Evolutionary conservation across 2,888 invertebrate species (phyloP).

Genomic region (Tipula lateralis): DNA sequence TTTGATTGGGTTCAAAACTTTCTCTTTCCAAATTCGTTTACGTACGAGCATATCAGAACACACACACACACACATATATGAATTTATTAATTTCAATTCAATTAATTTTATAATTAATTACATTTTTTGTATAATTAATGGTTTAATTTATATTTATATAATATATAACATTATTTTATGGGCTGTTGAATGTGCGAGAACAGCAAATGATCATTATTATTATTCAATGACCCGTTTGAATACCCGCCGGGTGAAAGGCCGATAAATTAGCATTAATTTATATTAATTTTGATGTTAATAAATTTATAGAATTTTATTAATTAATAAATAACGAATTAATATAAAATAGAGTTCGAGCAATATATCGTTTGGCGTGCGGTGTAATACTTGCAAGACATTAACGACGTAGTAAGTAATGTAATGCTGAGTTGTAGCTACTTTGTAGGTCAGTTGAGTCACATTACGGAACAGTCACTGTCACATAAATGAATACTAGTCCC

Average conservation of each 20-base stretch:
- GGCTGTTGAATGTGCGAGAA: not conserved
- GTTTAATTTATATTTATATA: not conserved
- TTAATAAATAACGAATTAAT: not conserved
- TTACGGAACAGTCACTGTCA: too few relatives aligned
- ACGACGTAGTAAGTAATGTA: too few relatives aligned
- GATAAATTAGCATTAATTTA: constrained; percentile 13
- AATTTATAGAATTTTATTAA: not conserved
- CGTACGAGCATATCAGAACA: too few relatives aligned
- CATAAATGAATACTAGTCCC: too few relatives aligned
- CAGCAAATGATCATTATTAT: not conserved
- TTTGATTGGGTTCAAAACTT: not conserved
- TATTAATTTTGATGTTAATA: not conserved
- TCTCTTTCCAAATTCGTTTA: not conserved
- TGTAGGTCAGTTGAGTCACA: too few relatives aligned
- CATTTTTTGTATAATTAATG: not conserved
- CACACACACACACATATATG: not conserved
- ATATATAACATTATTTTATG: not conserved
- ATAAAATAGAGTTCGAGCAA: not conserved
- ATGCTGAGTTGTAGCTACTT: too few relatives aligned
- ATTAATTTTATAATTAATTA: constrained; percentile 6
- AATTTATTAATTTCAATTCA: constrained; percentile 11
- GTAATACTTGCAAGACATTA: not conserved
- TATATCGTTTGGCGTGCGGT: not conserved
- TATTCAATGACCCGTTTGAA: constrained; percentile 9
- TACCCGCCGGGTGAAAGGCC: not conserved